phyloP scores from a whole-genome alignment of 92 coral and sea anemone species.

The Scolanthus callimorphus region DNA sequence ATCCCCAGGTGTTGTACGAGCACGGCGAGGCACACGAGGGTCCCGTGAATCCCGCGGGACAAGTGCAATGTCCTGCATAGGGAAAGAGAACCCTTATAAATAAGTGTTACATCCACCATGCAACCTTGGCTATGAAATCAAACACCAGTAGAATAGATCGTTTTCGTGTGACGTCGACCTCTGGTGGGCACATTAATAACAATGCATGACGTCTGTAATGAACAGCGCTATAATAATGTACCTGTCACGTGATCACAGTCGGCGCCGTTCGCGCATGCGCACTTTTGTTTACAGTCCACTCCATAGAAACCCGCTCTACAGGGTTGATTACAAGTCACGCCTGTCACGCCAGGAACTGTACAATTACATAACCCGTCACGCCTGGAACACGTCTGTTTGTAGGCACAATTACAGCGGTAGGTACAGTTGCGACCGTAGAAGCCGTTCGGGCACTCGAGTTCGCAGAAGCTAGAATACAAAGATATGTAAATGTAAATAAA shows the following conservation, averaged over 20 bases:
- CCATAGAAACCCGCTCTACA: conserved; percentile 82
- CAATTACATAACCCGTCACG: conserved; percentile 80
- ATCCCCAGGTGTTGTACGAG: conserved; percentile 72
- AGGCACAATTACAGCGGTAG: conserved; percentile 59
- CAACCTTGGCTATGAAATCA: too few species aligned
- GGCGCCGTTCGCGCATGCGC: conserved; percentile 68
- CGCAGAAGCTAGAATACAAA: conserved; percentile 64
- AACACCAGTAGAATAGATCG: too few species aligned
- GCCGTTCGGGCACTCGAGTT: conserved; percentile 59
- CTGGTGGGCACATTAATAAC: too few species aligned
- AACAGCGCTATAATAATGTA: too few species aligned
- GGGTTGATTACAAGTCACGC: conserved; percentile 73
- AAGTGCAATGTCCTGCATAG: conserved; percentile 56
- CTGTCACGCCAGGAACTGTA: conserved; percentile 74
- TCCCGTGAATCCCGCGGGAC: conserved; percentile 74
- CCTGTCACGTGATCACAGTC: conserved; percentile 81
- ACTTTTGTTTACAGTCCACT: conserved; percentile 43
- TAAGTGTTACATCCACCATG: too few species aligned
- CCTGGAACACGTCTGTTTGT: conserved; percentile 54
- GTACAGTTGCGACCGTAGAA: conserved; percentile 70
- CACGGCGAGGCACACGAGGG: conserved; percentile 69
- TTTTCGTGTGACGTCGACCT: too few species aligned
- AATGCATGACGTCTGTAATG: too few species aligned
- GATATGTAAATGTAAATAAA: too few species aligned
- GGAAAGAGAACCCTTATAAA: neutral